A percentile compares a stretch with the other conserved stretches of the same genome.
phyloP scores from a whole-genome alignment of 2,797 vertebrate genomes.

The Karalla daura region DNA sequence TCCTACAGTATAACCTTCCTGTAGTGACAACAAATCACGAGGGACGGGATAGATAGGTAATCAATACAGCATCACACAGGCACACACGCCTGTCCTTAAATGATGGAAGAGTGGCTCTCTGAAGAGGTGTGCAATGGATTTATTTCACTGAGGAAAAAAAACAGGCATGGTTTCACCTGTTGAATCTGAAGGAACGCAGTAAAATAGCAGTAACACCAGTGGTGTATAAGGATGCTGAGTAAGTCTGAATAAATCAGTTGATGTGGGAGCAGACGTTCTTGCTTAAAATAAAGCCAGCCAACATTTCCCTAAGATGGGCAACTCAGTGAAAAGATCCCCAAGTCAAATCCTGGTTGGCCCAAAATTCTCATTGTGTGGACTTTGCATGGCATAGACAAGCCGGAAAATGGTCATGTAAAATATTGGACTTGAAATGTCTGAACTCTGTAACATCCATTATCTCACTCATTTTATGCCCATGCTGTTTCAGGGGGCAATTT shows the following conservation, averaged over 20 bases:
- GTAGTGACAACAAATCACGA: slow-evolving; percentile 3
- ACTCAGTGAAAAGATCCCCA: no score
- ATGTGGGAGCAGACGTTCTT: neutral
- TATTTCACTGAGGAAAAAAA: neutral
- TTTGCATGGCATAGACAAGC: no score
- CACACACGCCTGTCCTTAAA: neutral
- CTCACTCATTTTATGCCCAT: no score
- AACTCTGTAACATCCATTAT: no score
- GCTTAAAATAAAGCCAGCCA: slow-evolving; percentile 2
- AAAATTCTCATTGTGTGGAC: no score
- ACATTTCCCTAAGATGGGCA: no score
- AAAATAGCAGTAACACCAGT: neutral
- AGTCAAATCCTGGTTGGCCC: no score
- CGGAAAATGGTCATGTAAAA: no score
- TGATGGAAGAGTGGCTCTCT: slow-evolving; percentile 19
- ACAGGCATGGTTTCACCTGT: neutral
- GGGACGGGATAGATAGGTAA: neutral
- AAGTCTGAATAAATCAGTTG: slow-evolving; percentile 22
- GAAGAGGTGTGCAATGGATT: slow-evolving; percentile 4
- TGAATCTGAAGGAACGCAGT: neutral
- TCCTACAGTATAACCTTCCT: neutral
- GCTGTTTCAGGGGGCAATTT: no score
- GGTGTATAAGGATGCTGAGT: slow-evolving; percentile 8
- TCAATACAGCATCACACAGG: slow-evolving; percentile 16
- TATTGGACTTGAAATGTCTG: no score